A percentile compares a stretch with the other conserved stretches of the same genome.
These are phyloP conservation scores for Campaea margaritaria DNA, from an alignment of 2,888 invertebrate species.

Conservation along the genomic window DNA sequence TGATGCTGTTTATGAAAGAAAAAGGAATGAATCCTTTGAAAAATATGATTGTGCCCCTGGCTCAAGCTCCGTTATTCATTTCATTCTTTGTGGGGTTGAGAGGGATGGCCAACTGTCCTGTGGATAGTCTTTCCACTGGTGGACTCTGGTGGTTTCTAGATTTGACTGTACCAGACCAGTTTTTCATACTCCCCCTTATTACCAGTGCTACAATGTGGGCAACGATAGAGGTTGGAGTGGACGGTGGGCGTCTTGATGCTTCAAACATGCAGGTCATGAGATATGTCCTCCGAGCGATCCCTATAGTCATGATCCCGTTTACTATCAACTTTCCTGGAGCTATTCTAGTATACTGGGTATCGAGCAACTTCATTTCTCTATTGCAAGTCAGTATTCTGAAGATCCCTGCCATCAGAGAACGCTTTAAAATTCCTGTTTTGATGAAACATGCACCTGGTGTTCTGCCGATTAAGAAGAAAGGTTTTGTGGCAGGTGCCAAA, in stretches of 20 bases:
- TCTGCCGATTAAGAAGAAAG: slow-evolving; percentile 89
- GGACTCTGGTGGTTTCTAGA: slow-evolving; percentile 97
- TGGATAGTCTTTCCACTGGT: slow-evolving; percentile 95
- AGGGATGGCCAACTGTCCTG: slow-evolving; percentile 95
- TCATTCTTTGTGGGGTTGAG: slow-evolving; percentile 96
- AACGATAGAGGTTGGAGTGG: slow-evolving; percentile 94
- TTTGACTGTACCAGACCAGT: slow-evolving; percentile 96
- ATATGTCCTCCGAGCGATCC: slow-evolving; percentile 90
- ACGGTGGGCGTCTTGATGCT: slow-evolving; percentile 87
- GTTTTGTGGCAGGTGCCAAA: slow-evolving; percentile 91
- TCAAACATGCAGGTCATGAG: slow-evolving; percentile 89
- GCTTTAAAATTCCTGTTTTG: slow-evolving; percentile 90
- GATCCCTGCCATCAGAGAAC: slow-evolving; percentile 89
- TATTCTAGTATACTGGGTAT: slow-evolving; percentile 95
- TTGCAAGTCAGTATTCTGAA: slow-evolving; percentile 91
- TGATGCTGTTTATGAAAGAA: slow-evolving; percentile 93
- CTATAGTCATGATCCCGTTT: slow-evolving; percentile 92
- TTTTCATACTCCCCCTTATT: slow-evolving; percentile 92
- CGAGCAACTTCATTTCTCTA: slow-evolving; percentile 94
- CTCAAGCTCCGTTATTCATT: slow-evolving; percentile 95
- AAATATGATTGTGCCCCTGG: slow-evolving; percentile 90
- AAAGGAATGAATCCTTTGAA: slow-evolving; percentile 93
- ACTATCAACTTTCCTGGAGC: slow-evolving; percentile 95
- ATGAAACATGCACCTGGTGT: slow-evolving; percentile 83
- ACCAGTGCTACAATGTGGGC: slow-evolving; percentile 93